Base-by-base conservation (phyloP, 2,888 invertebrate species). In the Diarsia brunnea region DNA sequence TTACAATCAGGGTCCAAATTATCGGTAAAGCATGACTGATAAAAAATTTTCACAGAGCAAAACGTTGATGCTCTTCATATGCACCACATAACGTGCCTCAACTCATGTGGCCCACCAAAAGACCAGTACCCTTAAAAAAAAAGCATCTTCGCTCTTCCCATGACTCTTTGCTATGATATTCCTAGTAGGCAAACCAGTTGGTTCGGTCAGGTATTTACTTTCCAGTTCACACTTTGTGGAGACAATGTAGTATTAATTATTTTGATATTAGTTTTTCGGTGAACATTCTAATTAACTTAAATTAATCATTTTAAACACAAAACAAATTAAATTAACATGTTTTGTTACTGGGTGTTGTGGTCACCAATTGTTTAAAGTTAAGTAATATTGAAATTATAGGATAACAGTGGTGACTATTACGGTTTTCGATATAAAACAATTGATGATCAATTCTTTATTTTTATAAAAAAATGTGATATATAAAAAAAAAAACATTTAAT, bases 291-390 rank as follows among this genome's bases (percentile, higher is more conserved):
- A 80, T 43, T 27, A 38, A 76, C 27, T 27, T 19, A 38, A 61
- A 53, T 31, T 45, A 47, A 71, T 70, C n/a, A 71, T 27, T 61
- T 27, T 21, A 24, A 70, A 12, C 16, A 31, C 7, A 53, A 31
- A 60, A 45, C 24, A 21, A 43, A 61, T 47, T 27, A 21, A 43
- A 61, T 47, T 27, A n/a, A 27, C 53, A 55, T 0, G 5, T 27
- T 53, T 72, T 61, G 27, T n/a, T 2, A 24, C 21, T 60, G 10
- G 70, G 16, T 49, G 24, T n/a, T 76, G 79, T 24, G 71, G 60
- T 61, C 1, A 60, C 11, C 14, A 38, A 38, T 61, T n/a, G 55
- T 55, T 60, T 47, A 12, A 67, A 47, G 38, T 47, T 21, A 4
- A 60, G 51, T 79, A 38, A 38, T 11, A 38, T 8, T 16, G 11